Evolutionary conservation across 2,888 invertebrate species (phyloP).

Genomic region (Slavum lentiscoides): DNA sequence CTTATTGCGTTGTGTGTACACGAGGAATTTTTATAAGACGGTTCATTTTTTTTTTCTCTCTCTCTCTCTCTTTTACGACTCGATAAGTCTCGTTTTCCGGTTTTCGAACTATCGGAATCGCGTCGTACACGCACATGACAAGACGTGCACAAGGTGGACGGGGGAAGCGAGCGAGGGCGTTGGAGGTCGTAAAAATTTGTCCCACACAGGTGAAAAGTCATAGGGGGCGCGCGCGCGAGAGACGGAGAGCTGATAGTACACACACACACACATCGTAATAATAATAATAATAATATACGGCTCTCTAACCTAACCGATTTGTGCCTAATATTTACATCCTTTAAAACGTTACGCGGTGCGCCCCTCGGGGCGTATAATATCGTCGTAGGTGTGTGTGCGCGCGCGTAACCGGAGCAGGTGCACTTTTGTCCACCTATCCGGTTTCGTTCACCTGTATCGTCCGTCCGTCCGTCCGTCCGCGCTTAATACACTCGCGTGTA

Average conservation of each 20-base stretch:
- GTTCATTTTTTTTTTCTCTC: background rate
- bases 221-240: background rate
- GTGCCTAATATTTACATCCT: constrained; percentile 42
- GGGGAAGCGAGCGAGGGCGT: background rate
- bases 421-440: constrained; percentile 51
- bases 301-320: constrained; percentile 28
- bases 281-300: background rate
- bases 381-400: constrained; percentile 21
- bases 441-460: constrained; percentile 47
- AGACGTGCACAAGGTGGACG: background rate
- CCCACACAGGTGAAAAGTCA: constrained; percentile 48
- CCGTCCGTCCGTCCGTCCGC: background rate
- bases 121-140: background rate
- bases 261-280: background rate
- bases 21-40: background rate
- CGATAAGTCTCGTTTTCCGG: constrained; percentile 50
- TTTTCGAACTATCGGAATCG: constrained; percentile 21
- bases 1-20: background rate
- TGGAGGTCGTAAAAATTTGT: constrained; percentile 37
- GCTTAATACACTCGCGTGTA: constrained; percentile 9
- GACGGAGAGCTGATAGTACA: background rate
- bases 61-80: constrained; percentile 2
- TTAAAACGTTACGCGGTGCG: constrained; percentile 24
- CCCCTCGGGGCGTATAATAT: constrained; percentile 8
- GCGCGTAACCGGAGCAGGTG: constrained; percentile 46